These are phyloP conservation scores for Porites evermanni DNA, from an alignment of 92 coral and sea anemone species.

Conservation along the genomic window DNA sequence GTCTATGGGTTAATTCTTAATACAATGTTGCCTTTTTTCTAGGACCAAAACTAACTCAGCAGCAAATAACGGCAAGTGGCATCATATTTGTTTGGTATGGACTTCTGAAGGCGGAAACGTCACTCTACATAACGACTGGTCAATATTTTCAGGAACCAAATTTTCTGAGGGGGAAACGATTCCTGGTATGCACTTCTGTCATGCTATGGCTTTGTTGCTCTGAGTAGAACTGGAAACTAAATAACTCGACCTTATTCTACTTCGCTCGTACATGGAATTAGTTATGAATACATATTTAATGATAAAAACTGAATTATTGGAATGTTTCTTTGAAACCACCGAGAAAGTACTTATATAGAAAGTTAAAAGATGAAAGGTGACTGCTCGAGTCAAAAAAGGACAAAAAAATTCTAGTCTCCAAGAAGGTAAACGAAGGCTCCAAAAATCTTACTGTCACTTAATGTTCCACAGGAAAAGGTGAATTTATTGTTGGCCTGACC, in stretches of 20 bases:
- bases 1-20: no score
- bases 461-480: slow-evolving; percentile 36
- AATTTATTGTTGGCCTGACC: slow-evolving; percentile 36
- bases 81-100: slow-evolving; percentile 52
- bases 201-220: background rate
- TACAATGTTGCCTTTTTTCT: background rate
- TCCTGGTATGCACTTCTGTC: slow-evolving; percentile 24
- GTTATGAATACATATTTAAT: no score
- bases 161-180: slow-evolving; percentile 42
- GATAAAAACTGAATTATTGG: no score
- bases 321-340: no score
- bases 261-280: background rate
- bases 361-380: no score
- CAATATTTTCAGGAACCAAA: background rate
- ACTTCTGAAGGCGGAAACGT: slow-evolving; percentile 9
- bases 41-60: slow-evolving; percentile 5
- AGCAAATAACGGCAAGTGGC: slow-evolving; percentile 59
- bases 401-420: no score
- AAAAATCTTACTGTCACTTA: background rate
- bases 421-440: no score
- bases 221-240: background rate
- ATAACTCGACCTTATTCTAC: background rate
- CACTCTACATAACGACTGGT: slow-evolving; percentile 1
- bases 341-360: no score
- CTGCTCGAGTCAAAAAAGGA: no score